Evolutionary conservation across 2,113 vertebrate genomes (phyloP).

Genomic region (Leuciscus idus): DNA sequence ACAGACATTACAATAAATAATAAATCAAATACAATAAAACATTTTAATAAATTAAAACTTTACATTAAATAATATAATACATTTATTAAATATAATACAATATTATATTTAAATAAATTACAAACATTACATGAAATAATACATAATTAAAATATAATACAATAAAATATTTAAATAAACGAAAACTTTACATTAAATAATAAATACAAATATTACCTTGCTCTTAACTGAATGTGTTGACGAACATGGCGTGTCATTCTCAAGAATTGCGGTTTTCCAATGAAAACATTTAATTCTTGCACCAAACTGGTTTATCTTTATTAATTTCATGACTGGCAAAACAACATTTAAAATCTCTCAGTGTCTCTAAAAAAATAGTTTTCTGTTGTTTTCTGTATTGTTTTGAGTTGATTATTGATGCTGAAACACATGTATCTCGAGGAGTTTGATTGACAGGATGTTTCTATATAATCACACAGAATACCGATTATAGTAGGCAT

Average conservation of each 20-base stretch:
- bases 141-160: neutral
- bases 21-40: too few species aligned
- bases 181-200: neutral
- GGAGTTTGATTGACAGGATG: conserved; percentile 22
- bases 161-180: neutral
- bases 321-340: neutral
- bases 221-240: neutral
- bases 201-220: neutral
- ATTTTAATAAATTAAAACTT: too few species aligned
- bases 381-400: neutral
- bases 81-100: neutral
- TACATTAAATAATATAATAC: neutral
- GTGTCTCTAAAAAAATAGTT: neutral
- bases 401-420: neutral
- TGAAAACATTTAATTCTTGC: neutral
- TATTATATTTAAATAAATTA: neutral
- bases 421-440: neutral
- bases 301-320: neutral
- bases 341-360: neutral
- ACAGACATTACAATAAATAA: too few species aligned
- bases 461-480: conserved; percentile 38
- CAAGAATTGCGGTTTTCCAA: neutral
- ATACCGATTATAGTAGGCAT: conserved; percentile 35
- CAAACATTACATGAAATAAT: neutral
- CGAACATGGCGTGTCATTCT: neutral